phyloP scores from a whole-genome alignment of 2,888 invertebrate genomes.

The Netelia fuscicornis region DNA sequence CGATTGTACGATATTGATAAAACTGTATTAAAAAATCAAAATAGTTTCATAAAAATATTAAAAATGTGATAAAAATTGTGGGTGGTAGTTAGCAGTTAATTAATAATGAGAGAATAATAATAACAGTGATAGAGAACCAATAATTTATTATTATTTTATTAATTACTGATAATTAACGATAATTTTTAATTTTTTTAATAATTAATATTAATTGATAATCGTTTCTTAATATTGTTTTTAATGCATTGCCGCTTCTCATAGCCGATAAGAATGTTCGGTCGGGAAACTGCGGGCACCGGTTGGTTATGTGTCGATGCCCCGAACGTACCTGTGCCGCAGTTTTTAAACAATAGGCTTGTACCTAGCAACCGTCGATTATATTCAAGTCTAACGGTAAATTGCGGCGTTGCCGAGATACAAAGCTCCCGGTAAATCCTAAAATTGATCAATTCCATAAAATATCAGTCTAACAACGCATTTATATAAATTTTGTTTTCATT shows the following conservation, averaged over 20 bases:
- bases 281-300: background rate
- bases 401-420: background rate
- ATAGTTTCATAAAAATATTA: background rate
- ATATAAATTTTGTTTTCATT: too few species aligned
- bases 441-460: background rate
- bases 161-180: too few species aligned
- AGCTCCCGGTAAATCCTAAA: constrained; percentile 11
- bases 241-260: background rate
- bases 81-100: background rate
- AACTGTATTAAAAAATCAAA: background rate
- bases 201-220: background rate
- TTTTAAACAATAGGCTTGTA: constrained; percentile 46
- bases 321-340: background rate
- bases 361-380: constrained; percentile 38
- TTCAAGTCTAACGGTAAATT: constrained; percentile 44
- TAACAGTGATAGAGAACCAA: too few species aligned
- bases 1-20: background rate
- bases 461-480: too few species aligned
- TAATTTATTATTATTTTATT: too few species aligned
- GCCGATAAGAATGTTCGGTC: background rate
- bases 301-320: background rate
- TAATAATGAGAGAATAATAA: background rate
- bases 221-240: background rate
- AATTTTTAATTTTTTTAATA: background rate
- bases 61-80: background rate